A percentile compares a stretch with the other conserved stretches of the same genome.
These are phyloP conservation scores for Dipus sagitta DNA, from an alignment of 2,797 vertebrate species.

Conservation along the genomic window DNA sequence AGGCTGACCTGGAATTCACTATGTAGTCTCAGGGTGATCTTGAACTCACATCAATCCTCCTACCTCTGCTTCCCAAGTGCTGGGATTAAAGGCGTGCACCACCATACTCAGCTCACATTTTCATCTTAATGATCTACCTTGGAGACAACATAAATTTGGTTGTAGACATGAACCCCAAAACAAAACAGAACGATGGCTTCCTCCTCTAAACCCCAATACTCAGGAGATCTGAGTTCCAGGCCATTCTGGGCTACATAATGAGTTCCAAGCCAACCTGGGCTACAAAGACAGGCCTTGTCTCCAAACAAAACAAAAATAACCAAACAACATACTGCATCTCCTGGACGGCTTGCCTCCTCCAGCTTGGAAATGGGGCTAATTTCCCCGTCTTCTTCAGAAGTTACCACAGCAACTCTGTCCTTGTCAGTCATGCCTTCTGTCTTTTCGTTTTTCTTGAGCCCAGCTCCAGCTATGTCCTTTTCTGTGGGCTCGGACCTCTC, in stretches of 20 bases:
- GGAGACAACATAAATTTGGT: not conserved
- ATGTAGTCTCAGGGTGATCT: too few species aligned
- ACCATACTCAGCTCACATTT: not conserved
- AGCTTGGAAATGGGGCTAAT: not conserved
- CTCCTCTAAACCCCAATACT: not conserved
- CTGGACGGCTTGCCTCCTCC: constrained; percentile 55
- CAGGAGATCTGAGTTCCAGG: not conserved
- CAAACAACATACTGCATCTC: constrained; percentile 80
- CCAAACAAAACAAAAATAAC: not conserved
- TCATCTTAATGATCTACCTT: not conserved
- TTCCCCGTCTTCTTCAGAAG: not conserved
- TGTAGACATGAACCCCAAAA: too few species aligned
- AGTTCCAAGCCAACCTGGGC: not conserved
- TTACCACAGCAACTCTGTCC: not conserved
- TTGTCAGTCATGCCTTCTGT: not conserved
- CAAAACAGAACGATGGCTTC: not conserved
- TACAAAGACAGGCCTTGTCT: not conserved
- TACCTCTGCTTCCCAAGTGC: too few species aligned
- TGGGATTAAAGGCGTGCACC: too few species aligned
- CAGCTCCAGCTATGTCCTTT: not conserved
- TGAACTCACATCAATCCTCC: too few species aligned
- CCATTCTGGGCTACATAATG: not conserved
- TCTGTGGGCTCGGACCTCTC: not conserved
- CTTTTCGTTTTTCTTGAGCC: not conserved
- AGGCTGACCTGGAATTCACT: too few species aligned